A percentile compares a stretch with the other conserved stretches of the same genome.
phyloP scores from a whole-genome alignment of 2,797 vertebrate genomes.

The Acrocephalus scirpaceus region DNA sequence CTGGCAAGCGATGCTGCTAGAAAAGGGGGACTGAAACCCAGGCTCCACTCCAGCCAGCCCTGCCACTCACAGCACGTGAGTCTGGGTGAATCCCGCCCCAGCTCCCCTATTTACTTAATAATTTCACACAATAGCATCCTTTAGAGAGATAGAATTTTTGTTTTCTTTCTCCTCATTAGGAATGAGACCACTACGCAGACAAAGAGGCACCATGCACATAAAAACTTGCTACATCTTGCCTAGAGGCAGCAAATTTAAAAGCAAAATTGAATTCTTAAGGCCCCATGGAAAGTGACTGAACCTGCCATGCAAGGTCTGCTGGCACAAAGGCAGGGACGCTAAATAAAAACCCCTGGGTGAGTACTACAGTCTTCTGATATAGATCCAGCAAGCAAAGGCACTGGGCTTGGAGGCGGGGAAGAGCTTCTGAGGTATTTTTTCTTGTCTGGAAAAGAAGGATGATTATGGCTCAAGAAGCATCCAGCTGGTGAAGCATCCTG shows the following conservation, averaged over 20 bases:
- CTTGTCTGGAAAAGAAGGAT: not conserved
- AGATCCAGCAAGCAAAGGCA: constrained; percentile 2
- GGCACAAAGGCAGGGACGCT: constrained; percentile 13
- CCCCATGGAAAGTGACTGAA: constrained; percentile 47
- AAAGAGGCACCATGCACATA: constrained; percentile 65
- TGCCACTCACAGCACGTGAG: not conserved
- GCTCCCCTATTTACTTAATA: not conserved
- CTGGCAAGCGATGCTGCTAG: not conserved
- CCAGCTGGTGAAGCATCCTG: not conserved
- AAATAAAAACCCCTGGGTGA: constrained; percentile 38
- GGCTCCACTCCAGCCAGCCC: not conserved
- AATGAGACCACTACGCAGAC: constrained; percentile 59
- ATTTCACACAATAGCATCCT: constrained; percentile 57
- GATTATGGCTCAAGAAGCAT: rapidly evolving
- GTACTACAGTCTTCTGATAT: not conserved
- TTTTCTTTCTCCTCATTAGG: constrained; percentile 14
- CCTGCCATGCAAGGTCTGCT: constrained; percentile 51
- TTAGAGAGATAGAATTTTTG: constrained; percentile 7
- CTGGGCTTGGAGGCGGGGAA: not conserved
- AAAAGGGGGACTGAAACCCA: not conserved
- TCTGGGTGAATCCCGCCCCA: not conserved
- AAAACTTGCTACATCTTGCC: constrained; percentile 69
- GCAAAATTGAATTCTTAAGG: constrained; percentile 65
- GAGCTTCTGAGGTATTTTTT: not conserved
- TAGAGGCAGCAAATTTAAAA: constrained; percentile 62